phyloP scores from a whole-genome alignment of 2,797 vertebrate genomes.

The Typhlichthys eigenmanni region DNA sequence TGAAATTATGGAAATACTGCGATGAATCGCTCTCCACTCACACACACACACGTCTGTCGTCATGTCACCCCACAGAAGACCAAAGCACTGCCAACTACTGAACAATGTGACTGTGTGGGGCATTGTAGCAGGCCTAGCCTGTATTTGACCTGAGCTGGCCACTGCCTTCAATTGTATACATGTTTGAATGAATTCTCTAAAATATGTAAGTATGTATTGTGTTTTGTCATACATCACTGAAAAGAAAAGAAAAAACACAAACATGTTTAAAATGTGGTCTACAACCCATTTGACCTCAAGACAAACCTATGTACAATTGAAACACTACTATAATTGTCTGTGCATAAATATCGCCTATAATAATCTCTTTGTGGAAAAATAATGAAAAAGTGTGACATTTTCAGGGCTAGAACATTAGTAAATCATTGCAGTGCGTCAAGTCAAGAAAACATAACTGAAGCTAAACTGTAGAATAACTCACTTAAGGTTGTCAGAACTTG shows the following conservation, averaged over 20 bases:
- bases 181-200: conserved; percentile 16
- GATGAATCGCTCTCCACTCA: conserved; percentile 25
- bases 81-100: conserved; percentile 74
- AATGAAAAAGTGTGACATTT: conserved; percentile 7
- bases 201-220: conserved; percentile 21
- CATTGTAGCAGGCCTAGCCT: conserved; percentile 54
- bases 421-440: neutral
- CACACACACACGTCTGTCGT: conserved; percentile 59
- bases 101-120: conserved; percentile 72
- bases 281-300: conserved; percentile 4
- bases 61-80: conserved; percentile 72
- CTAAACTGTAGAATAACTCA: neutral
- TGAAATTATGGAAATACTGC: conserved; percentile 39
- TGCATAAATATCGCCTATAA: neutral
- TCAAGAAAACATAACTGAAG: neutral
- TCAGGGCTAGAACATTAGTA: neutral
- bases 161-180: conserved; percentile 28
- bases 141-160: conserved; percentile 58
- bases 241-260: neutral
- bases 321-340: too few species aligned
- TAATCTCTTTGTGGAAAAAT: neutral
- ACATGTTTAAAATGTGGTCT: neutral
- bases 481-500: too few species aligned
- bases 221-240: conserved; percentile 7
- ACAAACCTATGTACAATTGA: neutral